Base-by-base conservation (phyloP, 2,113 vertebrate genomes). In the Acanthochromis polyacanthus region DNA sequence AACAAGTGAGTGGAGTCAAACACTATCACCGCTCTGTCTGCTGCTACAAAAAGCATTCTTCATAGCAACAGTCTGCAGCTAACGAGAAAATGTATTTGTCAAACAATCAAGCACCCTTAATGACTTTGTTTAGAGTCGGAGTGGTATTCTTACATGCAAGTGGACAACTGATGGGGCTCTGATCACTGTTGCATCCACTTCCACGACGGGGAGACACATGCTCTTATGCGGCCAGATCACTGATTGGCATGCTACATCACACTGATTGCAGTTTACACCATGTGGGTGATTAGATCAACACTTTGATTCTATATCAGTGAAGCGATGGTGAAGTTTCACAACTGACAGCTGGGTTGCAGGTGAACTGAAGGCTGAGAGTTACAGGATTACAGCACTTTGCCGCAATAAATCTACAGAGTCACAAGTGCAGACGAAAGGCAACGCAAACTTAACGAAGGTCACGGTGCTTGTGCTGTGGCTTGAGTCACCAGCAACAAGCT, bases 191-290 rank as follows among this genome's bases (percentile, higher is more conserved):
- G 32, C 30, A 64, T 30, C 55, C 52, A n/a, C 40, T 22, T 68
- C 17, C 51, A 56, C 50, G 10, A 56, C 30, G 53, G 61, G 57
- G 72, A 80, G 53, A 83, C 22, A n/a, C 52, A 22, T 78, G 79
- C 63, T 73, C 40, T 76, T 43, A 78, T 83, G 53, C 58, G 52
- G 57, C 40, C 30, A 25, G 58, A 70, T 76, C 25, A 46, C 51
- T 84, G 73, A 81, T 65, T 73, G 46, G 32, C 57, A 67, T 60
- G 81, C 84, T 78, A 63, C 62, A 79, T 65, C 58, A 71, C 1
- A 79, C 53, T 56, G 55, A 88, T 51, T 2, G 3, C n/a, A 52
- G 65, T 43, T 67, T 56, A 73, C 48, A 81, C 57, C 79, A 55
- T 61, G 68, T 65, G 56, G 75, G 56, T 58, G 32, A 75, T 68